Evolutionary conservation across 2,113 vertebrate species (phyloP).

Genomic region (Chionodraco myersi): DNA sequence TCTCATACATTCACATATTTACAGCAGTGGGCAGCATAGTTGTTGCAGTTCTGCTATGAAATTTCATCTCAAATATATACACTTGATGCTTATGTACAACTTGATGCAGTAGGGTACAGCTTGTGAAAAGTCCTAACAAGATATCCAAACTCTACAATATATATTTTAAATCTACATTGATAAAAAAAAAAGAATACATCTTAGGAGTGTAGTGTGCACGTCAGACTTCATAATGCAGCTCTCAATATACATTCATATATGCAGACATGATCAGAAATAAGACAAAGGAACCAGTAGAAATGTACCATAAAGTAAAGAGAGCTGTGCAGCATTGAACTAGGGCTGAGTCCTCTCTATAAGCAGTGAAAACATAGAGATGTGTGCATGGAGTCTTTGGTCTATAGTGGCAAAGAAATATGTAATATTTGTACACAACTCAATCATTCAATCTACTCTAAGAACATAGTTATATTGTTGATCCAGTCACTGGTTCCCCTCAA

Average conservation of each 20-base stretch:
- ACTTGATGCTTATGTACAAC: constrained; percentile 52
- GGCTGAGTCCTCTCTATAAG: constrained; percentile 29
- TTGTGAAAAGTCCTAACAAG: constrained; percentile 27
- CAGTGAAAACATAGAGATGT: background rate
- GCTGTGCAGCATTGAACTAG: constrained; percentile 60
- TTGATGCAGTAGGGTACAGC: background rate
- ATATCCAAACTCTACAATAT: constrained; percentile 50
- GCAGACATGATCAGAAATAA: constrained; percentile 10
- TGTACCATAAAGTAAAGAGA: constrained; percentile 39
- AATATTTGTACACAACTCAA: background rate
- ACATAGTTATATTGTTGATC: background rate
- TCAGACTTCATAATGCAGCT: constrained; percentile 14
- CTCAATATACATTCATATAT: constrained; percentile 24
- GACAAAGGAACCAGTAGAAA: background rate
- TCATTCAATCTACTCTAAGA: background rate
- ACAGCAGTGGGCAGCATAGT: constrained; percentile 49
- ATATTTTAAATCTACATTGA: constrained; percentile 9
- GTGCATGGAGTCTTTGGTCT: constrained; percentile 31
- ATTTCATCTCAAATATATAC: constrained; percentile 47
- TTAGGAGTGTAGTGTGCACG: constrained; percentile 21
- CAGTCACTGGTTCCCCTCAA: constrained; percentile 4
- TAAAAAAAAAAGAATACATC: constrained; percentile 20
- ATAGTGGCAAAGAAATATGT: background rate
- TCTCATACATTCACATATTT: constrained; percentile 63
- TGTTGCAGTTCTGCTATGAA: constrained; percentile 16